Base-by-base conservation (phyloP, 2,797 vertebrate genomes). In the Urophycis tenuis region DNA sequence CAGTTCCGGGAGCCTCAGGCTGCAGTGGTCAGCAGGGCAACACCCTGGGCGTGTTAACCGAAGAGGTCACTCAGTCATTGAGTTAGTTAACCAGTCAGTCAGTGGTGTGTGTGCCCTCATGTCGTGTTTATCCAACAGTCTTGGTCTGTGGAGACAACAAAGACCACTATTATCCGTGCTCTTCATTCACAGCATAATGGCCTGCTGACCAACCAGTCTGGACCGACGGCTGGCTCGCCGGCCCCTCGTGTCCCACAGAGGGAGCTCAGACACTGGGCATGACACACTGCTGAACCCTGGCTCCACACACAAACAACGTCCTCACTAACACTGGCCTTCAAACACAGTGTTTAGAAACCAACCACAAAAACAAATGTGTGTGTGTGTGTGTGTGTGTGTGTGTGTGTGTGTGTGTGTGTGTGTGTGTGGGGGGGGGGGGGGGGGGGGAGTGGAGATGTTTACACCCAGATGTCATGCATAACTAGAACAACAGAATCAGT, bases 101-200 rank as follows among this genome's bases (percentile, higher is more conserved):
- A 67, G 60, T 67, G 53, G n/a, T 60, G 22, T 60, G 53, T 12
- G 60, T 67, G 25, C 53, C 53, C 22, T 29, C 60, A 67, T 60
- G 53, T 60, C 9, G 53, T 76, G 76, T 70, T 33, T 36, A 73
- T 76, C 67, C 29, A 31, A 29, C 69, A 72, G 70, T 76, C 64
- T 70, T 72, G 76, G 75, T 75, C 74, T 60, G 14, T 81, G 73
- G 75, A 49, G n/a, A 78, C 74, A 86, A 89, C 81, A 88, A 86
- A 76, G 76, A 67, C 79, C 49, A 75, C 74, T 69, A 82, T 85
- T 86, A 67, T 67, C 60, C 76, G 80, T 74, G 75, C 70, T n/a
- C 69, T 78, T 75, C 80, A 85, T 82, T 89, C 83, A 85, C 75
- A 74, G 81, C 69, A 77, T 34, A 75, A 71, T 25, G 33, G 76